Evolutionary conservation across 1,140 invertebrate genomes (phyloP).

Genomic region (Lamellibrachia luymesi): DNA sequence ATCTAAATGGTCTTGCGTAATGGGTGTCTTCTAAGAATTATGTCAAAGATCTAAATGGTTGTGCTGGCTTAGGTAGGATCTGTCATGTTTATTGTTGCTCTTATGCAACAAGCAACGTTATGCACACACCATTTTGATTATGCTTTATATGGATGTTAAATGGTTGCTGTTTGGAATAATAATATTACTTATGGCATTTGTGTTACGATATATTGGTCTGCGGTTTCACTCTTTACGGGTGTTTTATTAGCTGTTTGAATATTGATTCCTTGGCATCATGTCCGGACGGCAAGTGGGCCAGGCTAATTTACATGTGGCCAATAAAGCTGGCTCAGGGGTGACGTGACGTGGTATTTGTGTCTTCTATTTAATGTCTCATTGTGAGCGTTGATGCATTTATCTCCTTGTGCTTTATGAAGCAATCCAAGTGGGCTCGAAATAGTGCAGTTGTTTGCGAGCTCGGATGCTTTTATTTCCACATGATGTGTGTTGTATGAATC

Average conservation of each 20-base stretch:
- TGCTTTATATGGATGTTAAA: neutral
- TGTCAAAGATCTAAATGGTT: neutral
- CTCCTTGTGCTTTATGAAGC: neutral
- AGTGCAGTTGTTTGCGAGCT: neutral
- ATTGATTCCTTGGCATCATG: neutral
- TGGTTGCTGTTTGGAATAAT: neutral
- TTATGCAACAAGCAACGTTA: too few species aligned
- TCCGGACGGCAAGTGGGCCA: neutral
- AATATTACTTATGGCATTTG: neutral
- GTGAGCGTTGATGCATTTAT: neutral
- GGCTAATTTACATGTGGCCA: neutral
- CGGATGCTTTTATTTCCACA: neutral
- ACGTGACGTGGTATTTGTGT: neutral
- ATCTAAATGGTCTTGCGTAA: neutral
- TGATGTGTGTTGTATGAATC: neutral
- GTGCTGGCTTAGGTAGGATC: neutral
- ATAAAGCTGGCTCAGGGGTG: neutral
- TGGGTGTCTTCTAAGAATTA: neutral
- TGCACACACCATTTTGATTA: too few species aligned
- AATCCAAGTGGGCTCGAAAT: neutral
- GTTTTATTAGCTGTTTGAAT: neutral
- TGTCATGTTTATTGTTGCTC: neutral
- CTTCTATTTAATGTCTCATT: neutral
- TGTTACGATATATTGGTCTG: neutral
- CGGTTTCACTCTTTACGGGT: neutral